Percentiles rank a stretch among this genome's conserved stretches.
These are phyloP conservation scores for Erebia palarica DNA, from an alignment of 2,888 invertebrate species.

Conservation along the genomic window DNA sequence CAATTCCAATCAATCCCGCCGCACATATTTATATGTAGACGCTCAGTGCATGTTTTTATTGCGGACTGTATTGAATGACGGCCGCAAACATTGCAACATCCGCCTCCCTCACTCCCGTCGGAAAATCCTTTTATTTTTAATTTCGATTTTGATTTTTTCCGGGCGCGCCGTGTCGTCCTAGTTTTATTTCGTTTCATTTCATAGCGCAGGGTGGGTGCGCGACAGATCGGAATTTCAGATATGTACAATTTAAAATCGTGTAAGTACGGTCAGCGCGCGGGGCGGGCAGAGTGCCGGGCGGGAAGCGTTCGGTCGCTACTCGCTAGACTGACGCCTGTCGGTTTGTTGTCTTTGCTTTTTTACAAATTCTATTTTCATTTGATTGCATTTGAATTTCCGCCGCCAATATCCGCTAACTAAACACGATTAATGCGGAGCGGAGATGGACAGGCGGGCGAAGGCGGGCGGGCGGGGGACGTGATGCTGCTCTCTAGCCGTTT, in stretches of 20 bases:
- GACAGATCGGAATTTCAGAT: conserved; percentile 83
- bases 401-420: conserved; percentile 83
- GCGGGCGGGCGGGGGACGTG: conserved; percentile 51
- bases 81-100: conserved; percentile 77
- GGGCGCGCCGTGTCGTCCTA: conserved; percentile 72
- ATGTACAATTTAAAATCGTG: conserved; percentile 83
- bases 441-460: conserved; percentile 75
- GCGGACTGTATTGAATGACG: conserved; percentile 78
- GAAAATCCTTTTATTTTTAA: conserved; percentile 79
- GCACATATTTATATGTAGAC: conserved; percentile 79
- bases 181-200: conserved; percentile 83
- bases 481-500: conserved; percentile 70
- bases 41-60: conserved; percentile 76
- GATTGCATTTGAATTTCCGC: conserved; percentile 83
- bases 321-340: conserved; percentile 82
- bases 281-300: conserved; percentile 54
- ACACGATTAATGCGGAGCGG: conserved; percentile 82
- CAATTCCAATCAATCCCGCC: conserved; percentile 81
- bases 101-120: conserved; percentile 70
- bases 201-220: conserved; percentile 80
- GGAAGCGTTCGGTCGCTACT: conserved; percentile 66
- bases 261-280: conserved; percentile 77
- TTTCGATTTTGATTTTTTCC: conserved; percentile 82
- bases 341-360: conserved; percentile 81
- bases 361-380: conserved; percentile 82